Evolutionary conservation across 2,888 invertebrate species (phyloP).

Genomic region (Euzetes globulus): DNA sequence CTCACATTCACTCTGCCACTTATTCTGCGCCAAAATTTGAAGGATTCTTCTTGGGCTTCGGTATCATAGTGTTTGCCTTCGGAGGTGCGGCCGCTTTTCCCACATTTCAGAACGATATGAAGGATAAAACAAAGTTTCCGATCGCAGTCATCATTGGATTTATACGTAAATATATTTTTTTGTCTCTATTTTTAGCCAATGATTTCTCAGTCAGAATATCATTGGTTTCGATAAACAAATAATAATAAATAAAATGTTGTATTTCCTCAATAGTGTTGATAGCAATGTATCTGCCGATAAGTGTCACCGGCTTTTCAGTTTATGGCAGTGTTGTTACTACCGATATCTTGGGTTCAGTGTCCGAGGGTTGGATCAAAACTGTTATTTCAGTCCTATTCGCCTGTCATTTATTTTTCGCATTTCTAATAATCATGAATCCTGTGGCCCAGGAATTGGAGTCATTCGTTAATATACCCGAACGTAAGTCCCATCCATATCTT

Average conservation of each 20-base stretch:
- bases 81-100: constrained; percentile 68
- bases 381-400: constrained; percentile 59
- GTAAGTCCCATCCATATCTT: constrained; percentile 54
- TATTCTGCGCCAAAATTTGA: constrained; percentile 56
- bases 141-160: constrained; percentile 65
- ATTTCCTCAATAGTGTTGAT: constrained; percentile 47
- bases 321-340: constrained; percentile 62
- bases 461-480: constrained; percentile 61
- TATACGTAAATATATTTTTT: constrained; percentile 50
- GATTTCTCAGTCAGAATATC: neutral
- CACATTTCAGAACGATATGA: constrained; percentile 87
- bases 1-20: constrained; percentile 48
- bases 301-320: constrained; percentile 58
- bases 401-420: constrained; percentile 59
- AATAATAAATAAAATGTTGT: neutral
- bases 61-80: constrained; percentile 63
- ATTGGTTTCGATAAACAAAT: no score
- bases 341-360: constrained; percentile 63
- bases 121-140: constrained; percentile 63
- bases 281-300: constrained; percentile 62
- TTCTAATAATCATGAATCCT: constrained; percentile 63
- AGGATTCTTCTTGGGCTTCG: constrained; percentile 62
- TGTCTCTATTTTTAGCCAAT: neutral
- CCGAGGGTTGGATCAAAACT: constrained; percentile 54
- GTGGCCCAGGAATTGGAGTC: constrained; percentile 73